Conservation (phyloP, 2,113 vertebrate genomes). For the Trogon melanurus region DNA sequence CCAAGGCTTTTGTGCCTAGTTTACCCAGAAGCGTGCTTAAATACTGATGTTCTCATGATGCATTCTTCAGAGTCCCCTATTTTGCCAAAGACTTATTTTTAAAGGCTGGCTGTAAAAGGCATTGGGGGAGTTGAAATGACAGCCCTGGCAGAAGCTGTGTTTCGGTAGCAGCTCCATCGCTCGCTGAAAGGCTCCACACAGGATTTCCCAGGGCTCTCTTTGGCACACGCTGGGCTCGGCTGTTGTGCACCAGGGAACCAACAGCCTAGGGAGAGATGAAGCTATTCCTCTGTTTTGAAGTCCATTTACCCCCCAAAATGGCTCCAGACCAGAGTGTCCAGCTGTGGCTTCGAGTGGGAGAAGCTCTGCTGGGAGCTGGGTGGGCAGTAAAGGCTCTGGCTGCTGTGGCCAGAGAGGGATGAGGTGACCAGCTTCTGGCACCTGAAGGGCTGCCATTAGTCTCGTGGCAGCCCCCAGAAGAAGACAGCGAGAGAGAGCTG, state of each 20-base stretch:
- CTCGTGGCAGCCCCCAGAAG: not conserved
- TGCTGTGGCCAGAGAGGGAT: rapidly evolving
- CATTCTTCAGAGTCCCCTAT: not conserved
- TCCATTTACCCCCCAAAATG: not conserved
- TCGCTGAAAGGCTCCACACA: rapidly evolving
- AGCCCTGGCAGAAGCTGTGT: not conserved
- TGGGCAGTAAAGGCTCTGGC: not conserved
- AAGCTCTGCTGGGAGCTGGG: not conserved
- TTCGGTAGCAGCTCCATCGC: not conserved
- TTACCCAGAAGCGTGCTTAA: not conserved
- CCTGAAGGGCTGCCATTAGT: not conserved
- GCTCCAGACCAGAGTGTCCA: not conserved
- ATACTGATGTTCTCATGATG: not conserved
- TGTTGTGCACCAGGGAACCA: rapidly evolving
- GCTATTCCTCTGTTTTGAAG: not conserved
- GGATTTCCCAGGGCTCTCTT: not conserved
- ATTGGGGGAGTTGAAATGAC: not conserved
- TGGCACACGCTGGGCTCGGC: rapidly evolving
- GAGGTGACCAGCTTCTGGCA: not conserved
- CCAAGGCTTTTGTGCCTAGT: not conserved
- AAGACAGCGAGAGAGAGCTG: not conserved
- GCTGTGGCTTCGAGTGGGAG: not conserved
- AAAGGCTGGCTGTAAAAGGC: not conserved
- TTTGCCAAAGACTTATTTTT: not conserved
- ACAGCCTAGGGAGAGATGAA: not conserved